Evolutionary conservation across 2,113 vertebrate genomes (phyloP), one percentile per base, ranked within the genome.

Genomic region (Caretta caretta): DNA sequence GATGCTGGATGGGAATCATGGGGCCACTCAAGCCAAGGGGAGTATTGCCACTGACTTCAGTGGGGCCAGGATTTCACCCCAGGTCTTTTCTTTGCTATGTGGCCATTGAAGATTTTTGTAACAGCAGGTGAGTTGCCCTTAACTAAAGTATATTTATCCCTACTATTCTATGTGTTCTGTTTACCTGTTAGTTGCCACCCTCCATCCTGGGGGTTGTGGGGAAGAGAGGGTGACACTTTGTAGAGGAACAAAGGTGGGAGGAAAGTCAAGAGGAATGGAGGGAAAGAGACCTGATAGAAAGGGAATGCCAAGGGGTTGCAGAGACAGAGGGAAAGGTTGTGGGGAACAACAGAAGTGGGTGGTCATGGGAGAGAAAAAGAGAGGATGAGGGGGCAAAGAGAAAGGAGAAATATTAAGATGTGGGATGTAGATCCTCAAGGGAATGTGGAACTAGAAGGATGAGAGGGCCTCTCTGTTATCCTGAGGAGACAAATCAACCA

Each of bases 391-490:
- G 6, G 16, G 16, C 5, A 86, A 86, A 93, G 2, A 31, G 17
- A 89, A 87, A 1, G 0, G 6, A 51, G 2, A 78, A 31, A 0
- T 20, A 59, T 51, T 25, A 83, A 46, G 20, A 8, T 1, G 1
- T 20, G 54, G 35, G 13, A 49, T 7, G 12, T 80, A 78, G 92
- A 57, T 1, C 10, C n/a, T 51, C 56, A 56, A 10, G 12, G 62
- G 76, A 46, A 88, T 81, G 2, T 0, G 0, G 2, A 83, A 88
- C 48, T 1, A 51, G 17, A 56, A 38, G 19, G 2, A 1, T 49
- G 7, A n/a, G 12, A 16, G 1, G 3, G 80, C 4, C 1, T 59
- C 10, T 27, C 6, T 54, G 11, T 5, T 83, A 2, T 22, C 87
- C 84, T 69, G 42, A 31, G 25, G 31, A 65, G 31, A 35, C 31